Conservation (phyloP, 2,888 invertebrate genomes). For the Ptilodon capucinus region DNA sequence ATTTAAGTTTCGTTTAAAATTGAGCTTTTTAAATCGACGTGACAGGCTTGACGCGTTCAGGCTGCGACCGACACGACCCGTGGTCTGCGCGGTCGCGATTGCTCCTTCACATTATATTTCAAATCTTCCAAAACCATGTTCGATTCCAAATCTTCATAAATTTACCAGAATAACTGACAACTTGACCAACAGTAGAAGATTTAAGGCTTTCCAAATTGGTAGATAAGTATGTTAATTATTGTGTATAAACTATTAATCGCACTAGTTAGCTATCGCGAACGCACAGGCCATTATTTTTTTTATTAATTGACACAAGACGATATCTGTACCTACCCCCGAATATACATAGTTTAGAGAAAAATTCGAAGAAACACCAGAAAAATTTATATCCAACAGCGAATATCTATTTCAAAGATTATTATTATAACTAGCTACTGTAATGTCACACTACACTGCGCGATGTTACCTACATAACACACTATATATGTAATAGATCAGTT, state of each 20-base stretch:
- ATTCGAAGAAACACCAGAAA: slow-evolving; percentile 45
- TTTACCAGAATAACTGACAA: too few relatives aligned
- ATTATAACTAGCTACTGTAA: slow-evolving; percentile 71
- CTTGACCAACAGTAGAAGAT: too few relatives aligned
- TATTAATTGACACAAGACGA: slow-evolving; percentile 77
- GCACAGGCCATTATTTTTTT: slow-evolving; percentile 29
- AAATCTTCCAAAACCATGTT: too few relatives aligned
- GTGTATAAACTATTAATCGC: too few relatives aligned
- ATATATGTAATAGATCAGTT: slow-evolving; percentile 54
- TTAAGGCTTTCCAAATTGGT: too few relatives aligned
- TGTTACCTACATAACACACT: slow-evolving; percentile 76
- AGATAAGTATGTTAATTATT: too few relatives aligned
- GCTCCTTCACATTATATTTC: slow-evolving; percentile 26
- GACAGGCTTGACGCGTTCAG: slow-evolving; percentile 54
- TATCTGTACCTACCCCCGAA: slow-evolving; percentile 72
- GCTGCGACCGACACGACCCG: slow-evolving; percentile 46
- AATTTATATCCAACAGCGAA: slow-evolving; percentile 49
- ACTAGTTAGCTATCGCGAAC: slow-evolving; percentile 34
- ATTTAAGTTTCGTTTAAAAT: slow-evolving; percentile 68
- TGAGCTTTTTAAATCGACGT: slow-evolving; percentile 78
- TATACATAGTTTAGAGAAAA: slow-evolving; percentile 68
- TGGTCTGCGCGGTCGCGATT: slow-evolving; percentile 37
- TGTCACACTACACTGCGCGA: slow-evolving; percentile 60
- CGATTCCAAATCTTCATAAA: too few relatives aligned
- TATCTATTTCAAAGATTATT: slow-evolving; percentile 72